Base-by-base conservation (phyloP, 2,113 vertebrate genomes). In the Struthio camelus region DNA sequence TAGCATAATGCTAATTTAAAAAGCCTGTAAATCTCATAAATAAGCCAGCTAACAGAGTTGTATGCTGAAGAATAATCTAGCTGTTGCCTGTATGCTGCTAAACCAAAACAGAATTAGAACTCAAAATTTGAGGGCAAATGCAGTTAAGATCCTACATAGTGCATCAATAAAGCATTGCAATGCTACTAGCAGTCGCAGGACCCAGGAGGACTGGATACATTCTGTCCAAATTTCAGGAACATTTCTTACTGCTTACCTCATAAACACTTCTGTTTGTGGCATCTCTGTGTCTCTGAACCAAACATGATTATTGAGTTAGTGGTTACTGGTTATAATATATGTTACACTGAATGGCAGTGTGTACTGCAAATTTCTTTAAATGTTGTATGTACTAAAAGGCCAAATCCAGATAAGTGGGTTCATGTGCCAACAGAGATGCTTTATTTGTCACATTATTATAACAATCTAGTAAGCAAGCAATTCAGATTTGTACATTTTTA, bases 241-340 rank as follows among this genome's bases (percentile, higher is more conserved):
- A 96, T 97, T 95, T 98, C 97, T 98, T 94, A 96, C 78, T 95
- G 97, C 98, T 98, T 98, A 98, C 98, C 98, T 99, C 99, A 98
- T 97, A 94, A 96, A 98, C 96, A 91, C 91, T 87, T 97, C 94
- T 98, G 97, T 96, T 97, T 44, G 93, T 90, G 80, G 97, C 96
- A 88, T 96, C 97, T 97, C 97, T 97, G 96, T 97, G 96, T 96
- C 96, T 93, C 96, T 95, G 97, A 97, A 98, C 97, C 97, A 97
- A 97, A 97, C 97, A 27, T 95, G 96, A 97, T 95, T 89, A 70
- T 90, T 95, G 94, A 95, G 93, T 97, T 95, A 96, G 92, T 85
- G 70, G 95, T 96, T 94, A 94, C 97, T 82, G 95, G 97, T 96
- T 97, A 69, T 96, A 89, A 93, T 92, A 62, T 71, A 93, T 96